These are phyloP conservation scores for Octonoba sinensis DNA, from an alignment of 2,888 invertebrate species.

Conservation along the genomic window DNA sequence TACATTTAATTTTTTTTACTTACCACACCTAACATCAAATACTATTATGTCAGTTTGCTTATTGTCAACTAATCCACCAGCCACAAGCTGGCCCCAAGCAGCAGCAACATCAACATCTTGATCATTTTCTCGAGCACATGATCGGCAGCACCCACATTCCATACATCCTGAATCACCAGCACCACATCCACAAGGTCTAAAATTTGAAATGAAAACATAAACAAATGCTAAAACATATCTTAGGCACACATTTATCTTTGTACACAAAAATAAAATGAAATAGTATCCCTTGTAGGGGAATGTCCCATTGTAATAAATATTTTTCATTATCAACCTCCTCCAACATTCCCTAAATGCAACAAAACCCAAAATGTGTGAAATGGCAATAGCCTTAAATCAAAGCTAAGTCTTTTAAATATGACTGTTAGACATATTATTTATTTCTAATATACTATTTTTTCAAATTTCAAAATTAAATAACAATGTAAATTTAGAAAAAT, in stretches of 20 bases:
- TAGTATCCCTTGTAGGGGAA: no score
- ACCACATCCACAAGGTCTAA: constrained; percentile 92
- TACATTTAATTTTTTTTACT: constrained; percentile 5
- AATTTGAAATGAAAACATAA: constrained; percentile 7
- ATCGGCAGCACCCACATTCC: constrained; percentile 90
- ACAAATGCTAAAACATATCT: background rate
- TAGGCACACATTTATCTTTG: no score
- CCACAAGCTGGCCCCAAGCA: constrained; percentile 60
- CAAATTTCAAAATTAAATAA: no score
- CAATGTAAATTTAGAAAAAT: no score
- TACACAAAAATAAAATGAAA: background rate
- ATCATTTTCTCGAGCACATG: constrained; percentile 82
- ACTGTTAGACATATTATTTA: no score
- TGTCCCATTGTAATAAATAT: no score
- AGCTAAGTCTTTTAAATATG: no score
- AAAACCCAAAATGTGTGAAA: no score
- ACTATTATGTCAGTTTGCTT: constrained; percentile 67
- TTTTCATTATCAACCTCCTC: no score
- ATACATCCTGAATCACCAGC: constrained; percentile 95
- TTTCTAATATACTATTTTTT: no score
- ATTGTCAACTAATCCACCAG: constrained; percentile 62
- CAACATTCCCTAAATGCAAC: no score
- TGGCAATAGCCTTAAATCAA: no score
- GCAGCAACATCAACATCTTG: constrained; percentile 74
- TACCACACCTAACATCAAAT: constrained; percentile 62